These are phyloP conservation scores for Scatophagus argus DNA, from an alignment of 2,113 vertebrate species.

Conservation along the genomic window DNA sequence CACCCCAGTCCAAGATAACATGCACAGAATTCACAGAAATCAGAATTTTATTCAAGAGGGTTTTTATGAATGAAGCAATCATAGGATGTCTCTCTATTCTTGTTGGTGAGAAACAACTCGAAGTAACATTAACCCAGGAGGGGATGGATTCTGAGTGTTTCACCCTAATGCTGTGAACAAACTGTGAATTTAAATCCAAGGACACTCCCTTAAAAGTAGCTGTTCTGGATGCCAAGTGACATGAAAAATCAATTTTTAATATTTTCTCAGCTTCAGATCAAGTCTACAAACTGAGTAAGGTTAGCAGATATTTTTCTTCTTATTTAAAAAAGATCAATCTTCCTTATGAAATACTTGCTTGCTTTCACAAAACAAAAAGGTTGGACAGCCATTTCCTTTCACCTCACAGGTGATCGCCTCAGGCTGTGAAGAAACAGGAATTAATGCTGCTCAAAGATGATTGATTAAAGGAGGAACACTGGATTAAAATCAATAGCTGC, in stretches of 20 bases:
- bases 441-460: constrained; percentile 57
- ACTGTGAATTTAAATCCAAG: constrained; percentile 17
- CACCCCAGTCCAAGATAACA: constrained; percentile 49
- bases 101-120: constrained; percentile 1
- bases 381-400: constrained; percentile 36
- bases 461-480: constrained; percentile 57
- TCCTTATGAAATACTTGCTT: constrained; percentile 49
- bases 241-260: constrained; percentile 77
- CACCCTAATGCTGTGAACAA: neutral
- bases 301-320: constrained; percentile 56
- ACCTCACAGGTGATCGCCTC: constrained; percentile 37
- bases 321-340: constrained; percentile 63
- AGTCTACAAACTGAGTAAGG: constrained; percentile 57
- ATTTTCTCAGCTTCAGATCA: constrained; percentile 52
- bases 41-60: constrained; percentile 14
- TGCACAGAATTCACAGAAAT: constrained; percentile 59
- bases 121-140: constrained; percentile 8
- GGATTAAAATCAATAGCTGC: constrained; percentile 69
- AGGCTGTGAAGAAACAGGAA: constrained; percentile 39
- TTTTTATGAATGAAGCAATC: constrained; percentile 55
- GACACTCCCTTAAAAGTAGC: constrained; percentile 5
- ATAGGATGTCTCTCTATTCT: constrained; percentile 1
- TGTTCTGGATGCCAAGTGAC: constrained; percentile 41
- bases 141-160: neutral
- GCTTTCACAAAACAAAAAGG: constrained; percentile 31